A percentile compares a stretch with the other conserved stretches of the same genome.
phyloP scores from a whole-genome alignment of 2,888 invertebrate genomes.

The Chirona hameri region DNA sequence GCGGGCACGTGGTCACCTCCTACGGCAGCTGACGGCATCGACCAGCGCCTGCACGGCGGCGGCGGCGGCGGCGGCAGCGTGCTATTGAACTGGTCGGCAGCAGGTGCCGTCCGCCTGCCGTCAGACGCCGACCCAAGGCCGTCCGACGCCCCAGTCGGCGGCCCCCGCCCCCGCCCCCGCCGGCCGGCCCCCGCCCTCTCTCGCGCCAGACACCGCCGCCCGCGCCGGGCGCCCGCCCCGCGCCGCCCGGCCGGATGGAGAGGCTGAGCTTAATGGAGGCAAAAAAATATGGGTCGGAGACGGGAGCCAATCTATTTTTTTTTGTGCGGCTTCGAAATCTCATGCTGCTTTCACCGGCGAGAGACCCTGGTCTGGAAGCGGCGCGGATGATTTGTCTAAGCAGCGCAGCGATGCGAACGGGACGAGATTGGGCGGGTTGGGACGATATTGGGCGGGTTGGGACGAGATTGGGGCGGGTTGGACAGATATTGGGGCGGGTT shows the following conservation, averaged over 20 bases:
- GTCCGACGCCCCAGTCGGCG: neutral
- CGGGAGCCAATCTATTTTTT: neutral
- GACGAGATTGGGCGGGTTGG: too few species aligned
- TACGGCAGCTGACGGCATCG: neutral
- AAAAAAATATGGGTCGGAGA: slow-evolving; percentile 2
- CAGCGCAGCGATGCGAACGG: too few species aligned
- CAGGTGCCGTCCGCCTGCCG: neutral
- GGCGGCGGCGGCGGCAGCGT: neutral
- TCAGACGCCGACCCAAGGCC: neutral
- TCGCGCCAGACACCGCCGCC: neutral
- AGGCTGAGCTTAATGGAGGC: neutral
- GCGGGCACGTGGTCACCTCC: neutral
- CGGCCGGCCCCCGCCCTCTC: neutral
- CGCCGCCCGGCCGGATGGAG: neutral
- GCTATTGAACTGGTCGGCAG: neutral
- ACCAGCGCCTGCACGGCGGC: neutral
- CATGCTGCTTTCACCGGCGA: neutral
- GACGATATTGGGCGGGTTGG: too few species aligned
- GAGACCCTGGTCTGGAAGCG: neutral
- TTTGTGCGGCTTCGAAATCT: neutral
- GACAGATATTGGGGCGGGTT: too few species aligned
- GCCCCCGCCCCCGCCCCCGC: neutral
- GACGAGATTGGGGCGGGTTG: too few species aligned
- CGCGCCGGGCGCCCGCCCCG: neutral
- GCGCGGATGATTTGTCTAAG: neutral